Percentiles rank a stretch among this genome's conserved stretches.
Conservation (phyloP, 2,113 vertebrate genomes). For the Malurus alboscapulatus region DNA sequence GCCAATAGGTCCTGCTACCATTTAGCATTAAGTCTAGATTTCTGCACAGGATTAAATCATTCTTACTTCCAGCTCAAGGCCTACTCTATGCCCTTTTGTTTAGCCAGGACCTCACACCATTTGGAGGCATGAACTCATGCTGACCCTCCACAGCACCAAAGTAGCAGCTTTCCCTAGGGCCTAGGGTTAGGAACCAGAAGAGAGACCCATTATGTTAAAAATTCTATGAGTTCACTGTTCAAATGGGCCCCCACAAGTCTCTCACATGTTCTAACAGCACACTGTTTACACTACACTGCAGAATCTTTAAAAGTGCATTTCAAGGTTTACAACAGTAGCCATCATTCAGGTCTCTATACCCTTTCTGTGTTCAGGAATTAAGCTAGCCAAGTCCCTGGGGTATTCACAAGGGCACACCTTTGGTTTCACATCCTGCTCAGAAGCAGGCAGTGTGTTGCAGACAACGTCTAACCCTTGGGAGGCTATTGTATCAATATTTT, state of each 20-base stretch:
- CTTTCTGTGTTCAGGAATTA: neutral
- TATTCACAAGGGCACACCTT: neutral
- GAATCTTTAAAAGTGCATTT: neutral
- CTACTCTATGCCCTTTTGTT: conserved; percentile 22
- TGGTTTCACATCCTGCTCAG: neutral
- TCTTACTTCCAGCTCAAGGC: neutral
- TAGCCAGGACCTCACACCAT: neutral
- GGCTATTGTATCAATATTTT: neutral
- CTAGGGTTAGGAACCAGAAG: neutral
- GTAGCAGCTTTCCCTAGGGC: neutral
- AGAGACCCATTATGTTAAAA: neutral
- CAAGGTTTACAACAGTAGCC: neutral
- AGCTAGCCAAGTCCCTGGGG: neutral
- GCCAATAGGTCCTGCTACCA: neutral
- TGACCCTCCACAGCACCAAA: neutral
- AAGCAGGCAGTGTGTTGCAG: neutral
- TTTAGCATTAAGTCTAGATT: neutral
- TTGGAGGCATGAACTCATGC: neutral
- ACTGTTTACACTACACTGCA: neutral
- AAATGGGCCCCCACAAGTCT: neutral
- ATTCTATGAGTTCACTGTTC: neutral
- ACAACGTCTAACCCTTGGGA: neutral
- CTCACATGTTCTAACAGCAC: neutral
- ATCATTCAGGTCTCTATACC: neutral
- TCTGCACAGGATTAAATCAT: neutral